Base-by-base conservation (phyloP, 2,888 invertebrate species). In the Drosophila pullipes region DNA sequence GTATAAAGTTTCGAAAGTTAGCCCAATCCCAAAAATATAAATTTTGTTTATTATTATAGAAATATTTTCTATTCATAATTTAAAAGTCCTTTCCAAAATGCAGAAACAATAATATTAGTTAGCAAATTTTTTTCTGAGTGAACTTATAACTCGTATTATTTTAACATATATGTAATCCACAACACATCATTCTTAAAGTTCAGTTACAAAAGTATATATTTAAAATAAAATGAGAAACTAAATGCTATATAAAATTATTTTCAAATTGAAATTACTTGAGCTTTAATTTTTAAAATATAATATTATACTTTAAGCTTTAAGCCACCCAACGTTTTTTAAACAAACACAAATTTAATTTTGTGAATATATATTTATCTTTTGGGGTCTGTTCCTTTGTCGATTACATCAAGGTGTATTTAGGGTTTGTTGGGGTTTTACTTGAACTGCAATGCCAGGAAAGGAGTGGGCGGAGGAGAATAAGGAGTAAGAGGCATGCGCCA, bases 351-450 rank as follows among this genome's bases (percentile, higher is more conserved):
- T 49, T 13, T 10, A 37, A 28, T 35, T 30, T 33, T 16, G 18
- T 49, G 18, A 57, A 28, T 25, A 28, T 49, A 47, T 30, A 25
- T 47, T 6, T 16, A 25, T n/a, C 16, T 13, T 30, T 35, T 50
- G 11, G 22, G 59, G 31, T 30, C 11, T 18, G 6, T 50, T 35
- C 25, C 25, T 28, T 22, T 11, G 49, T 41, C 53, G 31, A 47
- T 68, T 37, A 33, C 11, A 55, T 49, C 44, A 52, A 49, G 13
- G 18, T 39, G 50, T 44, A 61, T 49, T 61, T 50, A 18, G 70
- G 58, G 63, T 76, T 65, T 68, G 47, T 53, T 68, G 66, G 55
- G 44, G 10, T 22, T 57, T 64, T 33, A 16, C 11, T 47, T 18
- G n/a, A 41, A 30, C n/a, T 9, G 41, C 41, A 22, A 31, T 10